These are phyloP conservation scores for Eulimnadia texana DNA, from an alignment of 1,140 invertebrate species.

Conservation along the genomic window DNA sequence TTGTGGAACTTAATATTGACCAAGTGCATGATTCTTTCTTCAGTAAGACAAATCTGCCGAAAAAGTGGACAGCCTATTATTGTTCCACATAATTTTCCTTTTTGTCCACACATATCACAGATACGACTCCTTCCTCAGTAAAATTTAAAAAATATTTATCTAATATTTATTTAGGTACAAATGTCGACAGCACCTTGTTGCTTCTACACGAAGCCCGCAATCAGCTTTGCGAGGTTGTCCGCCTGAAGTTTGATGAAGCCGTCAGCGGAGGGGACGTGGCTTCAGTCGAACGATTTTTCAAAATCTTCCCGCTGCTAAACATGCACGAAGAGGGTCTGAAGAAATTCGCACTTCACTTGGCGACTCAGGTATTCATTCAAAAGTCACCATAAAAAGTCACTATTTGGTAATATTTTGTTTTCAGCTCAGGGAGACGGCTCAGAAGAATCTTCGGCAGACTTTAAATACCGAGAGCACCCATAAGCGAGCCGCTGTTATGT, in stretches of 20 bases:
- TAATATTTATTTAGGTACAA: conserved; percentile 43
- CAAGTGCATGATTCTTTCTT: too few species aligned
- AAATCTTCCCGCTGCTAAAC: conserved; percentile 89
- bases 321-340: conserved; percentile 80
- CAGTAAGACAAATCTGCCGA: too few species aligned
- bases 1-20: too few species aligned
- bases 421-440: conserved; percentile 46
- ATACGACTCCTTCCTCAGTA: too few species aligned
- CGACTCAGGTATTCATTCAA: neutral
- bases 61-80: too few species aligned
- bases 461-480: conserved; percentile 38
- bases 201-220: conserved; percentile 73
- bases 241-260: conserved; percentile 78
- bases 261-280: conserved; percentile 74
- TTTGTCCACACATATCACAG: too few species aligned
- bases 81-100: too few species aligned
- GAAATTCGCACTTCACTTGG: conserved; percentile 79
- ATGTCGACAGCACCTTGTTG: conserved; percentile 56
- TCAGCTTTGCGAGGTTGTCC: conserved; percentile 55
- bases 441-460: conserved; percentile 47
- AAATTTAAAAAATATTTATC: too few species aligned
- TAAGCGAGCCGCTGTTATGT: conserved; percentile 56
- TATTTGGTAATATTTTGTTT: neutral
- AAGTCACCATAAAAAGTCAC: neutral
- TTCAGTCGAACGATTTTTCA: conserved; percentile 91